A percentile compares a stretch with the other conserved stretches of the same genome.
These are phyloP conservation scores for Micronycteris hirsuta DNA, from an alignment of 2,113 vertebrate species.

Conservation along the genomic window DNA sequence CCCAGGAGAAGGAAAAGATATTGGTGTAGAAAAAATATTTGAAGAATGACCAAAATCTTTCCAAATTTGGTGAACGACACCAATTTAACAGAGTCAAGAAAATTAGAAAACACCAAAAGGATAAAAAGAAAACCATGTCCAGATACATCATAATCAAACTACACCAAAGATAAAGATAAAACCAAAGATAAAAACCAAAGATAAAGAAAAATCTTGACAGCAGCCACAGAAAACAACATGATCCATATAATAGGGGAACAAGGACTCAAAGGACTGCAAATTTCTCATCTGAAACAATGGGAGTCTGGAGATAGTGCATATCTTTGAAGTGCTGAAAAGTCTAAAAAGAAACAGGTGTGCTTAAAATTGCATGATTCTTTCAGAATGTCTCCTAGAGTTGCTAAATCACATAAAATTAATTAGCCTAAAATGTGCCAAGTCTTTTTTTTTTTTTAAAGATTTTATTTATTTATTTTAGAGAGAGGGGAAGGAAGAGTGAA, in stretches of 20 bases:
- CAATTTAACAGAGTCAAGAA: conserved; percentile 18
- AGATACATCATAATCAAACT: conserved; percentile 15
- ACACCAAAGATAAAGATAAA: background rate
- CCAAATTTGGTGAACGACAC: conserved; percentile 15
- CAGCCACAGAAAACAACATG: background rate
- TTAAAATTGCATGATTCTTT: conserved; percentile 1
- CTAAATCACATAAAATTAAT: background rate
- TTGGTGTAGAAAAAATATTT: background rate
- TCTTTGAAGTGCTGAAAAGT: background rate
- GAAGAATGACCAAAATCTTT: background rate
- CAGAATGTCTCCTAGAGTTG: background rate
- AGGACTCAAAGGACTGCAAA: background rate
- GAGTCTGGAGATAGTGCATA: background rate
- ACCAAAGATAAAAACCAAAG: background rate
- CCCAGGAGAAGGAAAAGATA: background rate
- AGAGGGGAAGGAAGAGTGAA: no score
- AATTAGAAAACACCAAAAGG: background rate
- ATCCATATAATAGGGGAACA: background rate
- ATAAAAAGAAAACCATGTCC: background rate
- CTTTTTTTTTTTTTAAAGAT: no score
- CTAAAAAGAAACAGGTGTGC: background rate
- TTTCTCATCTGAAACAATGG: background rate
- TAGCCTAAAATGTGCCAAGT: background rate
- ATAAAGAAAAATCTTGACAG: background rate
- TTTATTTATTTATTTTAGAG: no score